A percentile compares a stretch with the other conserved stretches of the same genome.
Evolutionary conservation across 2,797 vertebrate species (phyloP).

Genomic region (Sardinella longiceps): DNA sequence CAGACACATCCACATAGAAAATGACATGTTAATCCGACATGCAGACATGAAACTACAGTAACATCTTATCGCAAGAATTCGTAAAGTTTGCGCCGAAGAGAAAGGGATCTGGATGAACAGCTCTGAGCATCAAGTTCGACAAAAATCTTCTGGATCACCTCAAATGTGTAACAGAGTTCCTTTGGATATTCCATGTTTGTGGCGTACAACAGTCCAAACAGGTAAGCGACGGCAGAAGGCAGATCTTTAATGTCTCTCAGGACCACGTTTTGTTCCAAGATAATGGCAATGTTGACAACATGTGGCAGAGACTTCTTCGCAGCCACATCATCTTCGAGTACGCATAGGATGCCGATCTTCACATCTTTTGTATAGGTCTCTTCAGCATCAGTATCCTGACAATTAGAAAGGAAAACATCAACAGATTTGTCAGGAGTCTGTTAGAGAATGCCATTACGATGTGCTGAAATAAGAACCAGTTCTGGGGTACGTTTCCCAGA

Average conservation of each 20-base stretch:
- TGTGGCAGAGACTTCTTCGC: neutral
- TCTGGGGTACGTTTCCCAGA: too few species aligned
- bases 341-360: neutral
- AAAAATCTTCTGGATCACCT: slow-evolving; percentile 3
- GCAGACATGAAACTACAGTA: too few species aligned
- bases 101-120: neutral
- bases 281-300: neutral
- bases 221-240: neutral
- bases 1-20: neutral
- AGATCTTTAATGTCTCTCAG: neutral
- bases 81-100: neutral
- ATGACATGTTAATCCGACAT: too few species aligned
- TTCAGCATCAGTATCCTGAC: slow-evolving; percentile 4
- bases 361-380: neutral
- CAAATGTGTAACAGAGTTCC: neutral
- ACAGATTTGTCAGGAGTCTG: too few species aligned
- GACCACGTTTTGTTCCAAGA: neutral
- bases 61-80: slow-evolving; percentile 7
- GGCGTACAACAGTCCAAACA: neutral
- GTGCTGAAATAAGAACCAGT: too few species aligned
- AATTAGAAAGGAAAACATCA: too few species aligned
- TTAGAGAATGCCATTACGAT: too few species aligned
- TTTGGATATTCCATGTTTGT: neutral
- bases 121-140: neutral
- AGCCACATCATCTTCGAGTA: neutral